Percentiles rank a stretch among this genome's conserved stretches.
These are phyloP conservation scores for Thaumatotibia leucotreta DNA, from an alignment of 1,140 invertebrate genomes.

Conservation along the genomic window DNA sequence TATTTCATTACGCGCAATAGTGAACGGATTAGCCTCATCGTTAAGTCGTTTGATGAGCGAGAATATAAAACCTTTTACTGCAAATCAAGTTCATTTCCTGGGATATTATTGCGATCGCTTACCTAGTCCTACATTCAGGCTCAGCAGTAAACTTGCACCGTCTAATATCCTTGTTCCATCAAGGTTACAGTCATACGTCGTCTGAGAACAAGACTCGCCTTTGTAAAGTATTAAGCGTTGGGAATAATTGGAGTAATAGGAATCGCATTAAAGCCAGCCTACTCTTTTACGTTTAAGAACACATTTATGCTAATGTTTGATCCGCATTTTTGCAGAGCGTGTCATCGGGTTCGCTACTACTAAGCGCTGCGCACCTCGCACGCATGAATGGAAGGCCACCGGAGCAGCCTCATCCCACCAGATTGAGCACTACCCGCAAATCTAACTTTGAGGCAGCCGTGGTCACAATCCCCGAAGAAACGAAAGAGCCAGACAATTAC, in stretches of 20 bases:
- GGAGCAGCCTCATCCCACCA: conserved; percentile 42
- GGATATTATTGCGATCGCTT: neutral
- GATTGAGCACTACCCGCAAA: conserved; percentile 38
- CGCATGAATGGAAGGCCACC: conserved; percentile 77
- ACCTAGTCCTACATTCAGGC: neutral
- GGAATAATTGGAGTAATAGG: neutral
- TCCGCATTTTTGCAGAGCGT: conserved; percentile 79
- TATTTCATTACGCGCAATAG: neutral
- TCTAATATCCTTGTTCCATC: neutral
- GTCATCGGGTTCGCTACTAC: conserved; percentile 84
- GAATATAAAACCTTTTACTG: conserved; percentile 12
- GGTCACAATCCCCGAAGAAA: conserved; percentile 56
- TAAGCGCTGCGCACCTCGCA: conserved; percentile 87
- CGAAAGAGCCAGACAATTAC: conserved; percentile 52
- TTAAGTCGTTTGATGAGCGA: neutral
- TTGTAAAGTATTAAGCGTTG: neutral
- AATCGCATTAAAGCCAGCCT: conserved; percentile 7
- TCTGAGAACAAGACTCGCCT: neutral
- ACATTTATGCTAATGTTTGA: conserved; percentile 2
- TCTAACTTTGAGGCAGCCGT: conserved; percentile 44
- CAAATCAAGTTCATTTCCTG: neutral
- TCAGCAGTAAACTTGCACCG: too few species aligned
- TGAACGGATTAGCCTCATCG: neutral
- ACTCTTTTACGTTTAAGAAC: neutral
- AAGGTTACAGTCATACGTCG: neutral